phyloP scores from a whole-genome alignment of 1,140 invertebrate species.

The Eufriesea mexicana region DNA sequence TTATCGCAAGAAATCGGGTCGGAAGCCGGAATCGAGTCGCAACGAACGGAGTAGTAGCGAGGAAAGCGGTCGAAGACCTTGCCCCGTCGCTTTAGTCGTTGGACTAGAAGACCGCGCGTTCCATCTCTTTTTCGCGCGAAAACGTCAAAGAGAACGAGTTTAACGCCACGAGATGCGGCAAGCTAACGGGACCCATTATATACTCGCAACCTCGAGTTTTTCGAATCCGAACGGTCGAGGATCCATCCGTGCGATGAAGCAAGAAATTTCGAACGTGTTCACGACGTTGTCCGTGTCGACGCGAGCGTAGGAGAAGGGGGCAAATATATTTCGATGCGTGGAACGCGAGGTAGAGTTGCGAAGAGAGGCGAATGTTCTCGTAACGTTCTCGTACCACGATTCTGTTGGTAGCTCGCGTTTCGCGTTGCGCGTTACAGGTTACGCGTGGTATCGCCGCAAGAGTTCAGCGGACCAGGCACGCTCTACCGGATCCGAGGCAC shows the following conservation, averaged over 20 bases:
- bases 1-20: neutral
- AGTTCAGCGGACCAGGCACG: slow-evolving; percentile 50
- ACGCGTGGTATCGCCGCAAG: slow-evolving; percentile 36
- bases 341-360: no score
- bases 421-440: slow-evolving; percentile 24
- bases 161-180: slow-evolving; percentile 48
- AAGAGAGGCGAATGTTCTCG: neutral
- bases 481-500: slow-evolving; percentile 31
- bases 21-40: slow-evolving; percentile 18
- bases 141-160: slow-evolving; percentile 25
- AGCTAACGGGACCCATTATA: slow-evolving; percentile 70
- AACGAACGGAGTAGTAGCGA: neutral
- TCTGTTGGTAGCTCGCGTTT: no score
- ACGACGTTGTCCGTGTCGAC: no score
- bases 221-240: neutral
- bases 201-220: slow-evolving; percentile 15
- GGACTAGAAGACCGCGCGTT: neutral
- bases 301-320: no score
- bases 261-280: neutral
- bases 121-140: neutral
- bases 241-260: no score
- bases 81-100: neutral
- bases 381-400: no score
- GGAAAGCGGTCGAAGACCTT: slow-evolving; percentile 45
- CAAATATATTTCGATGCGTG: no score